A percentile compares a stretch with the other conserved stretches of the same genome.
These are phyloP conservation scores for Botia kubotai DNA, from an alignment of 2,797 vertebrate species.

Conservation along the genomic window DNA sequence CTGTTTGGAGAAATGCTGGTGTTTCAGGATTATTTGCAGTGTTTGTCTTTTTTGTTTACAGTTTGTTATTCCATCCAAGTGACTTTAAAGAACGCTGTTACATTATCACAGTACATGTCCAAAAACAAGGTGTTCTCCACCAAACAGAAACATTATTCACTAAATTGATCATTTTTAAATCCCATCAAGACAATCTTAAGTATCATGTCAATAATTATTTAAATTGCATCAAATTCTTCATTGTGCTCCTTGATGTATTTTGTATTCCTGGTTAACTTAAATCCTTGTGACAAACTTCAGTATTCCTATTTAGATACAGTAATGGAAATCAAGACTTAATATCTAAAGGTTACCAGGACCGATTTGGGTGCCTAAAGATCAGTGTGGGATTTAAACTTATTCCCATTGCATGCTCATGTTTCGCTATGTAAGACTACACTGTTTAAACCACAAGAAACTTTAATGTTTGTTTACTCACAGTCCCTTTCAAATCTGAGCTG, in stretches of 20 bases:
- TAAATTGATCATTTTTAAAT: neutral
- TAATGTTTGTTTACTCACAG: constrained; percentile 40
- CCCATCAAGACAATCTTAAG: neutral
- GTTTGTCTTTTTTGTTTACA: constrained; percentile 3
- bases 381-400: neutral
- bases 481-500: constrained; percentile 24
- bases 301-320: constrained; percentile 2
- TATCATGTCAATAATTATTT: neutral
- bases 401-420: neutral
- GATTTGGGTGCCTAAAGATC: neutral
- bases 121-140: neutral
- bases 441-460: constrained; percentile 19
- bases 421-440: neutral
- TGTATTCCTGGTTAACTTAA: neutral
- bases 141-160: neutral
- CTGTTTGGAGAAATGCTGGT: constrained; percentile 16
- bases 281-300: neutral
- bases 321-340: constrained; percentile 17
- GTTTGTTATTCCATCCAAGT: neutral
- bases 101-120: neutral
- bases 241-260: neutral
- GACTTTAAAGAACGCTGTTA: neutral
- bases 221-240: neutral
- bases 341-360: neutral
- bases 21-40: constrained; percentile 17